These are phyloP conservation scores for Creontiades dilutus DNA, from an alignment of 2,888 invertebrate genomes.

Conservation along the genomic window DNA sequence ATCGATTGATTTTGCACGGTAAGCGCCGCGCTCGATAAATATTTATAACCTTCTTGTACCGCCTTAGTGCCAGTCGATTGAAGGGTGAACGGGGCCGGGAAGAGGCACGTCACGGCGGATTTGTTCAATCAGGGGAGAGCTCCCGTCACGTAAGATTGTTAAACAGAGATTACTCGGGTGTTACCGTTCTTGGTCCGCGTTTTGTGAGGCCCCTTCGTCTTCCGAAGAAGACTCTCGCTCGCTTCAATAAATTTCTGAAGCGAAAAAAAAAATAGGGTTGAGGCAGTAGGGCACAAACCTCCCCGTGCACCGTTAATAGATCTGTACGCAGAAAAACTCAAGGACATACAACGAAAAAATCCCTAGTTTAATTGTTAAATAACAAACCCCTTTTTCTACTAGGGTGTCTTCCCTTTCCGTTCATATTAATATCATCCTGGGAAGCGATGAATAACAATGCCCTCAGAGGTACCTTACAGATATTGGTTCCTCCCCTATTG, in stretches of 20 bases:
- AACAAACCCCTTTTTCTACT: slow-evolving; percentile 67
- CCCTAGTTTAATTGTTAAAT: slow-evolving; percentile 73
- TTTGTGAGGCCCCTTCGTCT: neutral
- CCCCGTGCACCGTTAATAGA: slow-evolving; percentile 52
- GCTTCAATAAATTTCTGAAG: slow-evolving; percentile 37
- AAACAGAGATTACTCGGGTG: slow-evolving; percentile 65
- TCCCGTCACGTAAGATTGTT: slow-evolving; percentile 56
- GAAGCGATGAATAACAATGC: slow-evolving; percentile 74
- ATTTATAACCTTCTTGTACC: slow-evolving; percentile 51
- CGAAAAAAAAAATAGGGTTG: slow-evolving; percentile 43
- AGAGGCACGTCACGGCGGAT: slow-evolving; percentile 52
- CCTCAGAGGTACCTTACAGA: slow-evolving; percentile 56
- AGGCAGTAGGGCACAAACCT: slow-evolving; percentile 20
- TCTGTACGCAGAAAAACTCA: slow-evolving; percentile 54
- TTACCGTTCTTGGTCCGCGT: slow-evolving; percentile 45
- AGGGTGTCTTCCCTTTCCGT: slow-evolving; percentile 51
- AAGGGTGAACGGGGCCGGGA: slow-evolving; percentile 23
- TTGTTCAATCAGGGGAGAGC: slow-evolving; percentile 53
- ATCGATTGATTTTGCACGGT: slow-evolving; percentile 61
- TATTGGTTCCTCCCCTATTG: slow-evolving; percentile 72
- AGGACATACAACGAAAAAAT: slow-evolving; percentile 46
- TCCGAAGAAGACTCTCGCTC: neutral
- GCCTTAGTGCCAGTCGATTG: slow-evolving; percentile 63
- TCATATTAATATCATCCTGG: slow-evolving; percentile 62
- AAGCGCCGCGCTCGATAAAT: slow-evolving; percentile 57